Conservation (phyloP, 1,140 invertebrate genomes). For the Temnothorax longispinosus region DNA sequence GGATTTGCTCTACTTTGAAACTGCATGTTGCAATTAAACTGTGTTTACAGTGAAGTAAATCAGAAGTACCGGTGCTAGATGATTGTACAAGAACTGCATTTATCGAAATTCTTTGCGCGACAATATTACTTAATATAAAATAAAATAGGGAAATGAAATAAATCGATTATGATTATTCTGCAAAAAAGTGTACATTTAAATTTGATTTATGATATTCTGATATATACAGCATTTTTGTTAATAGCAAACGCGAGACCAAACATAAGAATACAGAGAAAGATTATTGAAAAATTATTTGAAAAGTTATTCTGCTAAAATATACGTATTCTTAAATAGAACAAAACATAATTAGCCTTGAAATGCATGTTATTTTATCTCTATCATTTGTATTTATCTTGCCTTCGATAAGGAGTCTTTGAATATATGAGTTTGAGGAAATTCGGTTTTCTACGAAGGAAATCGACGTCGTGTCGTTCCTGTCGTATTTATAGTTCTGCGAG, state of each 20-base stretch:
- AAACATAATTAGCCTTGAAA: background rate
- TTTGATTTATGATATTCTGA: background rate
- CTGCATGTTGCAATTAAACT: background rate
- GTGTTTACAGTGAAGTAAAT: background rate
- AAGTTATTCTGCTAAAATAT: background rate
- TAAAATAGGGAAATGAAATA: background rate
- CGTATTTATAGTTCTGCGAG: slow-evolving; percentile 67
- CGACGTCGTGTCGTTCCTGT: slow-evolving; percentile 64
- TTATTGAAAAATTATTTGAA: background rate
- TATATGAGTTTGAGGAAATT: slow-evolving; percentile 47
- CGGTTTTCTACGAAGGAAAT: slow-evolving; percentile 49
- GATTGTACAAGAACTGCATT: background rate
- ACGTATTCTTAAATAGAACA: background rate
- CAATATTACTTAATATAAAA: background rate
- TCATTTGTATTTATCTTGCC: slow-evolving; percentile 24
- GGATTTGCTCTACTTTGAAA: background rate
- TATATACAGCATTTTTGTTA: background rate
- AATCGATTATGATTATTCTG: background rate
- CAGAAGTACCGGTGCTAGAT: background rate
- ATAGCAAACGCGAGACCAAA: background rate
- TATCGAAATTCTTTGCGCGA: background rate
- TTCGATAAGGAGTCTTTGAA: slow-evolving; percentile 16
- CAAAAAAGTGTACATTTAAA: background rate
- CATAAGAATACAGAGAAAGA: background rate
- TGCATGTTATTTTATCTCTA: background rate